A percentile compares a stretch with the other conserved stretches of the same genome.
These are phyloP conservation scores for Phyllotis vaccarum DNA, from an alignment of 2,797 vertebrate genomes.

Conservation along the genomic window DNA sequence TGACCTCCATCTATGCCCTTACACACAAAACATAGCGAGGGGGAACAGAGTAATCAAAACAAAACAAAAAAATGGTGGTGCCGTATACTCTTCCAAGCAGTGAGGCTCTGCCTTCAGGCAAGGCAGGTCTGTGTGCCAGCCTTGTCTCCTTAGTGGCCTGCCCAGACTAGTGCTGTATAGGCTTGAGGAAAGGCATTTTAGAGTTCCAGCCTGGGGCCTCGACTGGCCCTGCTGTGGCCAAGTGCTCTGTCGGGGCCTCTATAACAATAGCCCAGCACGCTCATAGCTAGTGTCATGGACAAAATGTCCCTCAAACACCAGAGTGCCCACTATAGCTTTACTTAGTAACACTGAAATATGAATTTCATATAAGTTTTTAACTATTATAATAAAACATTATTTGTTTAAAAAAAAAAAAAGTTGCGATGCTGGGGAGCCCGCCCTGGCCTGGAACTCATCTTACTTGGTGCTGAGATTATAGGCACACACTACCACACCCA, in stretches of 20 bases:
- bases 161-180: not conserved
- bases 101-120: not conserved
- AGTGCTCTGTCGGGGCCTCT: not conserved
- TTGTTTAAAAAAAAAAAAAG: not conserved
- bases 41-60: not conserved
- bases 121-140: not conserved
- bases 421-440: not conserved
- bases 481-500: not conserved
- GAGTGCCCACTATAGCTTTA: not conserved
- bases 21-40: not conserved
- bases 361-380: not conserved
- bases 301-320: not conserved
- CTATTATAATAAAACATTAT: not conserved
- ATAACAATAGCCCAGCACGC: not conserved
- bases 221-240: not conserved
- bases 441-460: not conserved
- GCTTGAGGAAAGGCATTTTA: not conserved
- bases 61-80: not conserved
- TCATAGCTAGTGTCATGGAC: not conserved
- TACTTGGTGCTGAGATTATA: not conserved
- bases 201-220: not conserved
- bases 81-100: not conserved
- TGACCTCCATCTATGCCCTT: not conserved
- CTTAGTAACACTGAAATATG: not conserved
- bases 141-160: not conserved